Base-by-base conservation (phyloP, 2,888 invertebrate genomes). In the Tortrix viridana region DNA sequence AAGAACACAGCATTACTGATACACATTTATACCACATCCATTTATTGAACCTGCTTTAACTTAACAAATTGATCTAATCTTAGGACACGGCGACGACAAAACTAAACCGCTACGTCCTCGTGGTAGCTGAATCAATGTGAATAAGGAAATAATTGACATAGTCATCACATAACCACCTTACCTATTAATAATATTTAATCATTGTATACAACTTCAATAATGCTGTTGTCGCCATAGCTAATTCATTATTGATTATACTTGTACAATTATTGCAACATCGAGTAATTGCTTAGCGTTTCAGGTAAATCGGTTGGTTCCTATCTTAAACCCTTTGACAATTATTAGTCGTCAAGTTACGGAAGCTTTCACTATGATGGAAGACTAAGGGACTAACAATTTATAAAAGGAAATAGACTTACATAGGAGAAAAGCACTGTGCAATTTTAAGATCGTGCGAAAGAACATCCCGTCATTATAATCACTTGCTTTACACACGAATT, bases 81-180 rank as follows among this genome's bases (percentile, higher is more conserved):
- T 74, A 80, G 79, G 77, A 79, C 61, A 76, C 74, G 69, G 73
- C 72, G 71, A 69, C 72, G 75, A 73, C 69, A 72, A 78, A 77
- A 71, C 67, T 70, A 70, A 67, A 64, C 81, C 75, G 50, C 57
- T 49, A 54, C 62, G 43, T 26, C 53, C 38, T 23, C 48, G 37
- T 49, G 18, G 73, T 75, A 82, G 84, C 79, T 76, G 81, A 80
- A 78, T 76, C 78, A 80, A 81, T 80, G 80, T 85, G 82, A 84
- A 84, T 83, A 82, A 85, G 83, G 87, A 89, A 89, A 89, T 92
- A 92, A 92, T 92, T 92, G 92, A 92, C 92, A 91, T 84, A 86
- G 89, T 90, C 84, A 92, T 92, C 92, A 92, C 91, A 91, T 88
- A 89, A 63, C 63, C 41, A 57, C 52, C 63, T 63, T 58, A 63